Base-by-base conservation (phyloP, 92 coral and sea anemone species). In the Palythoa caribaeorum region DNA sequence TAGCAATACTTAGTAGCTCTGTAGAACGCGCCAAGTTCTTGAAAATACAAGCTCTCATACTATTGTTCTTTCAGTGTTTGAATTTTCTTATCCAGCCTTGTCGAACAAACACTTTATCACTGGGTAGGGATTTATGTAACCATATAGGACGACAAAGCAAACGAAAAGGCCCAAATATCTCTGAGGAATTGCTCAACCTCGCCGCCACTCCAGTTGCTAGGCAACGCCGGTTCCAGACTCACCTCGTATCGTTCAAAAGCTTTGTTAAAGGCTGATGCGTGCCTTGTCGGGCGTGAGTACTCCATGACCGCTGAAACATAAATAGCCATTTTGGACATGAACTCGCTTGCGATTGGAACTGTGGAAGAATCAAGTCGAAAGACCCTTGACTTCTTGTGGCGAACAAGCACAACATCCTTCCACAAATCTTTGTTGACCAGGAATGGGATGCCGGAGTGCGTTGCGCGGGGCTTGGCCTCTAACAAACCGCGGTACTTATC, bases 231-330 rank as follows among this genome's bases (percentile, higher is more conserved):
- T 48, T 87, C 71, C 20, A 95, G 70, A 20, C 76, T 88, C 16
- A 95, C 85, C 85, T 97, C 99, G 47, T 78, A 88, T 7, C 99
- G 98, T 16, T 91, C 92, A 87, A 97, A 94, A 84, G 79, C 94
- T 91, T 92, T 95, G 59, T 89, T 93, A 73, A 97, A 97, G 17
- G 84, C 79, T 35, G 98, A 96, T 38, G 94, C 94, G 21, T 88
- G 87, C 47, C 89, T 74, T 36, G 87, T 92, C 3, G 98, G 96
- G 6, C 99, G 93, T 11, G 99, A 97, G 83, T 95, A 91, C 91
- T 97, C 99, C 17, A 90, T 94, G 12, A 95, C 92, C 65, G 94
- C 93, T 80, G 92, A 88, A 65, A 97, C 89, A 20, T 80, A 77
- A 74, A 93, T 83, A 16, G 78, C 71, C 19, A 93, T 91, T 51